Evolutionary conservation across 2,888 invertebrate species (phyloP), one percentile per base, ranked within the genome.

Genomic region (Oligia fasciuncula): DNA sequence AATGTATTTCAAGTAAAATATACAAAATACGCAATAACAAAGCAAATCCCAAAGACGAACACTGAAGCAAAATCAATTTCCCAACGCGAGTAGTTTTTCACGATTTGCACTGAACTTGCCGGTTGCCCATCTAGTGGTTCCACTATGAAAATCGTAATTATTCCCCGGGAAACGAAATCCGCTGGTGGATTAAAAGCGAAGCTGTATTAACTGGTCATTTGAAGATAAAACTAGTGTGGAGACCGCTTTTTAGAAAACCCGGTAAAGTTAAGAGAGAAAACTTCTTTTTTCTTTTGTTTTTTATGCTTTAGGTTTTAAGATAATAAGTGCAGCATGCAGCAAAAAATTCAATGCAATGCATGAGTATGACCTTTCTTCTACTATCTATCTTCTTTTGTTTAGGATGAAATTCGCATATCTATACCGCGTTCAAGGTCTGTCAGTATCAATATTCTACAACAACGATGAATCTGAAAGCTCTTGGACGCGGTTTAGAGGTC

Each of bases 201-300:
- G 89, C 90, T 87, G 86, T 91, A 92, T 92, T 92, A 92, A 91
- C 92, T 91, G 91, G 91, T 91, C 91, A 92, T 92, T 91, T 90
- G 84, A 81, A 87, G 85, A 84, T 86, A 83, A 86, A 83, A 54
- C 68, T 73, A 54, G 62, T 54, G 43, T 79, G 85, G 91, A 91
- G 81, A 83, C 35, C 60, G 88, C 87, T 89, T 89, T 73, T 80
- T 73, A 46, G 5, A 49, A n/a, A 60, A 17, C 46, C 29, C 4
- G 4, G 1, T 29, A 23, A 14, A 23, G 0, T 69, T 51, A 13
- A 23, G 11, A 57, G 11, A 40, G 17, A 54, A 66, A 40, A 23
- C 14, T 2, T 40, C 0, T 40, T 11, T 63, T 40, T 19, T 6
- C 13, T 40, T 6, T 40, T 23, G 0, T 43, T 43, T 43, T 14